phyloP scores from a whole-genome alignment of 1,140 invertebrate genomes.

The Oedothorax gibbosus region DNA sequence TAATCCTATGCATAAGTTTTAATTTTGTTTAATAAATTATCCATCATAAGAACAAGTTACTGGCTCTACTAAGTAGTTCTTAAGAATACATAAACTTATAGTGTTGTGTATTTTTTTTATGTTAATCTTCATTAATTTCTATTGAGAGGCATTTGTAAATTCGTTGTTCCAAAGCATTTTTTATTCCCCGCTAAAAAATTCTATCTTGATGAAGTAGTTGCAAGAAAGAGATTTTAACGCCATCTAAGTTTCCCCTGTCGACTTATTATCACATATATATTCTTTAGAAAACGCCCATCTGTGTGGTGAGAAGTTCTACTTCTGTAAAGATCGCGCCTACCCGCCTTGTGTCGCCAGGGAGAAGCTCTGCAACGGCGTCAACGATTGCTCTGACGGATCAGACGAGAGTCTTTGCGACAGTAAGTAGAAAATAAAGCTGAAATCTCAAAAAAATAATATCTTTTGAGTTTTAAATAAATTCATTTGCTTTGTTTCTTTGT shows the following conservation, averaged over 20 bases:
- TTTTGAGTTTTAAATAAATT: background rate
- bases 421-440: background rate
- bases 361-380: slow-evolving; percentile 58
- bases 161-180: too few relatives aligned
- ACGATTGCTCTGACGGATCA: slow-evolving; percentile 62
- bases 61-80: too few relatives aligned
- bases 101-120: too few relatives aligned
- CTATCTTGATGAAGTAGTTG: too few relatives aligned
- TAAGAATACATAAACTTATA: too few relatives aligned
- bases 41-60: too few relatives aligned
- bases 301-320: slow-evolving; percentile 57
- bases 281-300: slow-evolving; percentile 9
- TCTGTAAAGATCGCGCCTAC: slow-evolving; percentile 34
- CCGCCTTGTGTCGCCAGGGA: slow-evolving; percentile 53
- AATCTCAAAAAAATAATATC: background rate
- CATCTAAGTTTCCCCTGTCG: too few relatives aligned
- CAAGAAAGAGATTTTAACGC: too few relatives aligned
- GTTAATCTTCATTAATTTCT: too few relatives aligned
- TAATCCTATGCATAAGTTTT: background rate
- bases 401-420: slow-evolving; percentile 60
- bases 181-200: too few relatives aligned
- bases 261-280: background rate
- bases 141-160: too few relatives aligned
- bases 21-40: background rate
- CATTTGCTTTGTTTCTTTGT: background rate